A percentile compares a stretch with the other conserved stretches of the same genome.
Evolutionary conservation across 2,113 vertebrate genomes (phyloP).

Genomic region (Danionella cerebrum): DNA sequence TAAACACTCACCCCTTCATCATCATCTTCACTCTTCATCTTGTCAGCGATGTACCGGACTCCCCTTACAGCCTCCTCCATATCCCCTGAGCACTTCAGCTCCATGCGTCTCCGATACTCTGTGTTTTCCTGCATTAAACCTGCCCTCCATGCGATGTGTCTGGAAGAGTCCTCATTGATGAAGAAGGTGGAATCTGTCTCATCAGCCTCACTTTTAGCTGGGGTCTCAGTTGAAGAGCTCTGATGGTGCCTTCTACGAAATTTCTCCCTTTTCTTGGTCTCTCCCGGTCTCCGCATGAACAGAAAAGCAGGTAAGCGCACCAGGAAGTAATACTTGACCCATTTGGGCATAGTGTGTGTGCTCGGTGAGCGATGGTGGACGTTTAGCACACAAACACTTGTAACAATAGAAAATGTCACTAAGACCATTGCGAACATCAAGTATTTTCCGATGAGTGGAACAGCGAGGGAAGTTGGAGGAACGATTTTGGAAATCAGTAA

Average conservation of each 20-base stretch:
- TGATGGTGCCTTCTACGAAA: constrained; percentile 60
- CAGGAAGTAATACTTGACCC: constrained; percentile 68
- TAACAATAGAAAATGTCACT: constrained; percentile 76
- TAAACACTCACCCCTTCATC: constrained; percentile 66
- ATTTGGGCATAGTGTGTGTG: constrained; percentile 71
- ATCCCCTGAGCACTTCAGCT: constrained; percentile 57
- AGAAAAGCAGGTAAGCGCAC: constrained; percentile 61
- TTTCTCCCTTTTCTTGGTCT: constrained; percentile 57
- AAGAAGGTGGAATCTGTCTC: constrained; percentile 56
- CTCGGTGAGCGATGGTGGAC: constrained; percentile 73
- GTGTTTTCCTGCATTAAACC: constrained; percentile 56
- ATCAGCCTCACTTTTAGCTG: constrained; percentile 13
- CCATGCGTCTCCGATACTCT: constrained; percentile 61
- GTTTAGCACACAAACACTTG: constrained; percentile 72
- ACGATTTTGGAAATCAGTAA: constrained; percentile 77
- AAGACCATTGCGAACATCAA: constrained; percentile 75
- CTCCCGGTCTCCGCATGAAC: constrained; percentile 66
- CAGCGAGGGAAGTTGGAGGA: constrained; percentile 70
- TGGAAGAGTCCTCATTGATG: constrained; percentile 62
- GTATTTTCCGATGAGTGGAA: constrained; percentile 74
- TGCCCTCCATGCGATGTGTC: constrained; percentile 57
- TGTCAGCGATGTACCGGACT: constrained; percentile 68
- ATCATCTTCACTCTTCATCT: constrained; percentile 70
- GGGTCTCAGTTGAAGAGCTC: constrained; percentile 46
- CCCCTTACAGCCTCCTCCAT: constrained; percentile 67